Conservation (phyloP, 2,797 vertebrate species). For the Anguilla pacifica region DNA sequence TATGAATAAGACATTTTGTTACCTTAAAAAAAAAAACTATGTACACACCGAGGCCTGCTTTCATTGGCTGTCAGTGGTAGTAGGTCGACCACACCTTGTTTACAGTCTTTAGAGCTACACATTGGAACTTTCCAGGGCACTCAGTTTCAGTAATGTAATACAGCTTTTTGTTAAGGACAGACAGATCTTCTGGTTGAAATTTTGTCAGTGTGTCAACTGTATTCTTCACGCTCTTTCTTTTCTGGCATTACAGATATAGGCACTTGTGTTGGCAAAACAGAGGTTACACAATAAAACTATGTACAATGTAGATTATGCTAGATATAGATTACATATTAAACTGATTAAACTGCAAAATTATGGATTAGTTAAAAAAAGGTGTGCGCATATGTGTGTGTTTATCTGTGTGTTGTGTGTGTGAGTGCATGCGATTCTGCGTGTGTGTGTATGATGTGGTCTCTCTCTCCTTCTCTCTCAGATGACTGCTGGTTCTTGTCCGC, state of each 20-base stretch:
- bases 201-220: background rate
- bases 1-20: too few relatives aligned
- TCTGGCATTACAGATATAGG: background rate
- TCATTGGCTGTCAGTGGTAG: background rate
- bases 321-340: too few relatives aligned
- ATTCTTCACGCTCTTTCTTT: too few relatives aligned
- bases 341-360: too few relatives aligned
- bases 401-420: too few relatives aligned
- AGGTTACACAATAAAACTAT: too few relatives aligned
- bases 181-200: background rate
- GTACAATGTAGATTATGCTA: too few relatives aligned
- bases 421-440: too few relatives aligned
- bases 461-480: constrained; percentile 46
- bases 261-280: too few relatives aligned
- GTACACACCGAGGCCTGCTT: background rate
- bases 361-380: too few relatives aligned
- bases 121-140: background rate
- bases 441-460: background rate
- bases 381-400: too few relatives aligned
- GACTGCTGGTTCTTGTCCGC: constrained; percentile 81
- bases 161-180: background rate
- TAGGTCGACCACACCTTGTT: background rate
- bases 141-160: background rate
- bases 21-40: background rate
- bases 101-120: background rate